Conservation (phyloP, 2,888 invertebrate species). For the Drosophila lutescens region DNA sequence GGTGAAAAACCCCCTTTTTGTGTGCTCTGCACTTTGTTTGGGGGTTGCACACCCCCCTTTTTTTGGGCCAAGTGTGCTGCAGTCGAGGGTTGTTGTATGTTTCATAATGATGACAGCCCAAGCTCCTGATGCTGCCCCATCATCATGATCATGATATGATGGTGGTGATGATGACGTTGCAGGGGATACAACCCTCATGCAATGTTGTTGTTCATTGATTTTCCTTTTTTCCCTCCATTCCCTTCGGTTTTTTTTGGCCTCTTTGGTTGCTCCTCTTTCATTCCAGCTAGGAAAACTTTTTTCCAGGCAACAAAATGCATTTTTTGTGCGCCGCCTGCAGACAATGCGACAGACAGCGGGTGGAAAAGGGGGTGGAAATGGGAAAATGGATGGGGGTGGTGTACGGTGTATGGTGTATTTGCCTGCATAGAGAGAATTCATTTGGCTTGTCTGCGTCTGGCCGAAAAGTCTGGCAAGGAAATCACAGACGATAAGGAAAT, state of each 20-base stretch:
- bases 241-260: constrained; percentile 41
- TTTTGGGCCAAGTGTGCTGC: constrained; percentile 51
- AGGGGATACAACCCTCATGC: constrained; percentile 67
- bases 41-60: constrained; percentile 65
- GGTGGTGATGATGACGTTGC: constrained; percentile 52
- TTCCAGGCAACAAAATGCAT: constrained; percentile 69
- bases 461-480: constrained; percentile 75
- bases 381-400: constrained; percentile 4
- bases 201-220: constrained; percentile 70
- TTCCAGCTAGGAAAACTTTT: constrained; percentile 51
- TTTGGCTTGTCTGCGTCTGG: constrained; percentile 59
- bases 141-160: constrained; percentile 31
- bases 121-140: constrained; percentile 47
- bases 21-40: constrained; percentile 66
- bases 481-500: constrained; percentile 82
- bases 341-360: constrained; percentile 73
- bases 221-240: constrained; percentile 48
- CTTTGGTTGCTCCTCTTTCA: constrained; percentile 14
- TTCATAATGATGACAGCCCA: constrained; percentile 76
- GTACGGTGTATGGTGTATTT: constrained; percentile 8
- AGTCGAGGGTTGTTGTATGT: constrained; percentile 71
- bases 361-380: constrained; percentile 7
- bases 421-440: constrained; percentile 80
- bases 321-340: constrained; percentile 70
- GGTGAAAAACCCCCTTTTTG: constrained; percentile 24